A percentile compares a stretch with the other conserved stretches of the same genome.
These are phyloP conservation scores for Lasioglossum malachurum DNA, from an alignment of 2,888 invertebrate genomes.

Conservation along the genomic window DNA sequence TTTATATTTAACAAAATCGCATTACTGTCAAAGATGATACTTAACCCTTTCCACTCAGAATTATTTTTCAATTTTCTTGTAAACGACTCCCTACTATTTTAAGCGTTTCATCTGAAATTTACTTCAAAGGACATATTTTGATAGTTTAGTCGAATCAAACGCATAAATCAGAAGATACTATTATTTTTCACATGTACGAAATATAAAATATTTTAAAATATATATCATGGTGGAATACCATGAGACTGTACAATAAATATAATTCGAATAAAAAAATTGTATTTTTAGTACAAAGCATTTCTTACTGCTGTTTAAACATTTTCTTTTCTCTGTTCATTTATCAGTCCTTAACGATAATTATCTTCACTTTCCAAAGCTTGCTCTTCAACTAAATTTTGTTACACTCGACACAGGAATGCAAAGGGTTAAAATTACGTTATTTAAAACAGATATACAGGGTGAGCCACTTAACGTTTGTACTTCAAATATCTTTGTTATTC, in stretches of 20 bases:
- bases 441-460: background rate
- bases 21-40: background rate
- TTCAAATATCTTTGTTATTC: too few relatives aligned
- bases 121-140: slow-evolving; percentile 3
- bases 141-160: slow-evolving; percentile 8
- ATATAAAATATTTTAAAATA: slow-evolving; percentile 52
- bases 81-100: too few relatives aligned
- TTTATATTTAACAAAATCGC: background rate
- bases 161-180: slow-evolving; percentile 32
- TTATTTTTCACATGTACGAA: slow-evolving; percentile 17
- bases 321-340: background rate
- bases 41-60: background rate
- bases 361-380: slow-evolving; percentile 72
- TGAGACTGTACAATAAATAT: slow-evolving; percentile 41
- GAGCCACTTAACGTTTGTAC: too few relatives aligned
- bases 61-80: too few relatives aligned
- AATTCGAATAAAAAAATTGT: slow-evolving; percentile 45
- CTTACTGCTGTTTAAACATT: slow-evolving; percentile 5
- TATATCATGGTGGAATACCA: slow-evolving; percentile 26
- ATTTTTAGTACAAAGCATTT: slow-evolving; percentile 38
- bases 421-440: background rate
- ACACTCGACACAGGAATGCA: too few relatives aligned
- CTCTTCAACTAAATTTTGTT: slow-evolving; percentile 78
- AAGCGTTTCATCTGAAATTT: too few relatives aligned
- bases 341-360: slow-evolving; percentile 35